Base-by-base conservation (phyloP, 2,113 vertebrate genomes). In the Indicator indicator region DNA sequence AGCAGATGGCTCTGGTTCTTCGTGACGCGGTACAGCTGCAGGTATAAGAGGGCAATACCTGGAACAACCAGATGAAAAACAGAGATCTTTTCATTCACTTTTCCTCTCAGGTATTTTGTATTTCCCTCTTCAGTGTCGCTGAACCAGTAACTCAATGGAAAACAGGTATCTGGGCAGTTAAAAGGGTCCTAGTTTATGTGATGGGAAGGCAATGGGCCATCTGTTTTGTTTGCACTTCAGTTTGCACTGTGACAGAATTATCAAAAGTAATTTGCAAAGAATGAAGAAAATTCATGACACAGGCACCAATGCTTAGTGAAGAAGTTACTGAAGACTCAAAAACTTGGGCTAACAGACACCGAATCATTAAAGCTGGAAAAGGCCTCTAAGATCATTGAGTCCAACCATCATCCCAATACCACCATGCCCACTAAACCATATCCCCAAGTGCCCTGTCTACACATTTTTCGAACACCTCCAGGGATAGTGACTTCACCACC, bases 1-100 rank as follows among this genome's bases (percentile, higher is more conserved):
- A 99, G 99, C 90, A 99, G 97, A 73, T 99, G 97, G 58, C 97
- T 96, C 88, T 97, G 97, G 46, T 99, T 99, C 7, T 93, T 48
- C 0, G 98, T 98, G 92, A 98, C 97, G 0, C 98, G 98, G 90
- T 99, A 97, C 82, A 99, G 94, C 90, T 99, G 99, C 78, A 99
- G 97, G 95, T 99, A 99, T 50, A 99, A 96, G 52, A 99, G 97
- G 65, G 99, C 99, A 81, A 99, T 98, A 55, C 99, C 99, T 99
- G 79, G 76, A 96, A 96, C 0, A 16, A 83, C 26, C 73, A 78
- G 1, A 10, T 10, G 64, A 88, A 48, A 68, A 90, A 52, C 16
- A 91, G 21, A 72, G 2, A 86, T 16, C 16, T 58, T 20, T 65
- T 76, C 14, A 48, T 11, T 75, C 74, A n/a, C 18, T 79, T 82